phyloP scores from a whole-genome alignment of 1,140 invertebrate species.

The Melanaphis sacchari region DNA sequence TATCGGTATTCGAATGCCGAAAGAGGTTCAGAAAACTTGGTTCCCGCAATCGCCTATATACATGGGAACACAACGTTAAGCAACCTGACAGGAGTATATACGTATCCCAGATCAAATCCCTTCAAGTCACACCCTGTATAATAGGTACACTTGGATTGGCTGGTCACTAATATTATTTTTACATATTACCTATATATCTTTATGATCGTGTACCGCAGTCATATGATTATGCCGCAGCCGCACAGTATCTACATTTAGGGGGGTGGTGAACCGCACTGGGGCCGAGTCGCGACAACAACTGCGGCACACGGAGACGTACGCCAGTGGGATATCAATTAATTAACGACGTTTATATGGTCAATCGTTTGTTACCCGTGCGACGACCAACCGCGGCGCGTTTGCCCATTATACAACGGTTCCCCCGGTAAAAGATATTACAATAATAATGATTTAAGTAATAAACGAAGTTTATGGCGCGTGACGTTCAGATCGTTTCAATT shows the following conservation, averaged over 20 bases:
- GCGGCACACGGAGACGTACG: background rate
- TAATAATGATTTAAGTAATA: background rate
- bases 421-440: background rate
- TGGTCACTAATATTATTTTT: background rate
- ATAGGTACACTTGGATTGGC: background rate
- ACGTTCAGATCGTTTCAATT: background rate
- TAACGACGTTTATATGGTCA: slow-evolving; percentile 37
- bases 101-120: background rate
- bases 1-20: too few species aligned
- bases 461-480: background rate
- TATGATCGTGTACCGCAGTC: background rate
- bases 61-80: too few species aligned
- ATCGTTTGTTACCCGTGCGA: background rate
- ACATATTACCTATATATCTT: background rate
- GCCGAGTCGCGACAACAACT: slow-evolving; percentile 9
- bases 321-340: slow-evolving; percentile 52
- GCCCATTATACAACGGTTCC: background rate
- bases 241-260: background rate
- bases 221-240: background rate
- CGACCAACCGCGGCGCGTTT: slow-evolving; percentile 10
- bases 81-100: background rate
- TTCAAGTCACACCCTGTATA: background rate
- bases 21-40: background rate
- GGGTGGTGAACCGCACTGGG: too few species aligned
- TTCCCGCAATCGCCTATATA: background rate